Percentiles rank a stretch among this genome's conserved stretches.
These are phyloP conservation scores for Lota lota DNA, from an alignment of 2,113 vertebrate genomes.

Conservation along the genomic window DNA sequence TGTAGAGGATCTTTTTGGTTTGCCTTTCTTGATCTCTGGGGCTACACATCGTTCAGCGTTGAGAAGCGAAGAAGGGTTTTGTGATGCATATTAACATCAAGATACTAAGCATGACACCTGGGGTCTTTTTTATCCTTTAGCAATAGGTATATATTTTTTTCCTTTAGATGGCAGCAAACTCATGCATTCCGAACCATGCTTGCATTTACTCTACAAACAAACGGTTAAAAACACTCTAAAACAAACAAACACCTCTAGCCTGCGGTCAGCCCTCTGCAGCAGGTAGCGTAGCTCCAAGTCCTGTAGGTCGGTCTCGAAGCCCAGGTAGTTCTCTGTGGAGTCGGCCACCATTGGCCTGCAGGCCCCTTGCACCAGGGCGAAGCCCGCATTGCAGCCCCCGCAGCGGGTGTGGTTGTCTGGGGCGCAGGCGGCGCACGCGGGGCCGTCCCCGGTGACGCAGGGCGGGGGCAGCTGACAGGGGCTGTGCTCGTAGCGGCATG, in stretches of 20 bases:
- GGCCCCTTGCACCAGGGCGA: constrained; percentile 83
- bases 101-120: no score
- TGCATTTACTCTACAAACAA: constrained; percentile 9
- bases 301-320: constrained; percentile 94
- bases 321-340: constrained; percentile 92
- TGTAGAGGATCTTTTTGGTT: no score
- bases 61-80: no score
- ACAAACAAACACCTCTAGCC: constrained; percentile 76
- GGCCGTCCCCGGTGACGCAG: constrained; percentile 83
- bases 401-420: constrained; percentile 92
- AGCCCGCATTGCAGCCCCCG: constrained; percentile 87
- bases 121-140: no score
- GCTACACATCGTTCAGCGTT: no score
- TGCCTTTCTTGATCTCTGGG: no score
- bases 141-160: no score
- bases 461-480: constrained; percentile 82
- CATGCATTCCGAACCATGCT: no score
- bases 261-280: constrained; percentile 85
- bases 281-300: constrained; percentile 91
- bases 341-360: constrained; percentile 93
- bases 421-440: constrained; percentile 80
- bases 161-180: no score
- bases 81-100: no score
- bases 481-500: constrained; percentile 85
- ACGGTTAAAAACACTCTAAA: constrained; percentile 9